Evolutionary conservation across 2,113 vertebrate genomes (phyloP).

Genomic region (Lagopus leucura): DNA sequence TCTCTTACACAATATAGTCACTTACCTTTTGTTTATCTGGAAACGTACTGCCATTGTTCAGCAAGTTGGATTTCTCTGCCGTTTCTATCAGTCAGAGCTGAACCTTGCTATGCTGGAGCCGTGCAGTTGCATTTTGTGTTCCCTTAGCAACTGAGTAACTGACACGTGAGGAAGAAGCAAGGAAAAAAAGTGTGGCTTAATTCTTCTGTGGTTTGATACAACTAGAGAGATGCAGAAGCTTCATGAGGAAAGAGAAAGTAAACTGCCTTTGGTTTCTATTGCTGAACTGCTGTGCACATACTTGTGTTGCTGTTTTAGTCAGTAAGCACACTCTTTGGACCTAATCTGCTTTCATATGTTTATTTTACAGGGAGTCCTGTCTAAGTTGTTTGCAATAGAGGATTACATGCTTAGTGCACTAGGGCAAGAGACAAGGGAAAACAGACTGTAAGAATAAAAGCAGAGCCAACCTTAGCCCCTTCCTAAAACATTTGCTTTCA

Average conservation of each 20-base stretch:
- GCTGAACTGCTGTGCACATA: background rate
- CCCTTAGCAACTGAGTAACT: slow-evolving; percentile 63
- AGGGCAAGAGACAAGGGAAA: background rate
- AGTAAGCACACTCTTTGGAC: background rate
- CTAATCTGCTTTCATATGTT: background rate
- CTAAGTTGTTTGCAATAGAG: background rate
- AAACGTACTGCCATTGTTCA: background rate
- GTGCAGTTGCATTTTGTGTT: slow-evolving; percentile 28
- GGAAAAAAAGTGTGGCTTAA: slow-evolving; percentile 34
- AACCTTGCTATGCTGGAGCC: slow-evolving; percentile 20
- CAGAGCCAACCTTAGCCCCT: background rate
- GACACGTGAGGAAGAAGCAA: slow-evolving; percentile 51
- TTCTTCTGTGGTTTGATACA: slow-evolving; percentile 38
- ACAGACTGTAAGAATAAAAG: background rate
- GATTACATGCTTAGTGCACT: background rate
- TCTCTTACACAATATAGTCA: background rate
- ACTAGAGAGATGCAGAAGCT: background rate
- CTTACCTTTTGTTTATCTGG: background rate
- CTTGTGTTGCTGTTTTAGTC: background rate
- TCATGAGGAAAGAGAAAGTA: background rate
- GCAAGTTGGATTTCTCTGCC: background rate
- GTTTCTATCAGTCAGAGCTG: background rate
- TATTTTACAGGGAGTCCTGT: background rate
- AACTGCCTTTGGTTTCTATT: background rate
- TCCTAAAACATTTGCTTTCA: background rate